Conservation (phyloP, 1,140 invertebrate genomes). For the Magallana gigas region DNA sequence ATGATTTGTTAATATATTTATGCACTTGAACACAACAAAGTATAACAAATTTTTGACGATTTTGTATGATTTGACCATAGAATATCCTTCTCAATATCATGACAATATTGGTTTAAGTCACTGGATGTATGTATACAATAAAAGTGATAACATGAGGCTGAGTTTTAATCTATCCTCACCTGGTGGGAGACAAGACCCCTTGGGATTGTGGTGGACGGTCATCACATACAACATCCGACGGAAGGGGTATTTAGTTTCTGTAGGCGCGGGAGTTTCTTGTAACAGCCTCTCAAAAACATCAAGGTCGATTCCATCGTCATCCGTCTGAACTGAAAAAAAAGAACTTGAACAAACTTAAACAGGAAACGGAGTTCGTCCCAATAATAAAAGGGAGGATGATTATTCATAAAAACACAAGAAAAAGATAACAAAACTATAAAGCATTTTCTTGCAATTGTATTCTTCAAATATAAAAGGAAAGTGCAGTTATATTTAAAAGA, state of each 20-base stretch:
- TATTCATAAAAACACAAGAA: too few species aligned
- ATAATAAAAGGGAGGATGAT: too few species aligned
- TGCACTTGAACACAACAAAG: too few species aligned
- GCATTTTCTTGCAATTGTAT: too few species aligned
- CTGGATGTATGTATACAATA: neutral
- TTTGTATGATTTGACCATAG: too few species aligned
- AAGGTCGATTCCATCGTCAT: conserved; percentile 81
- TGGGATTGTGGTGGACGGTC: conserved; percentile 86
- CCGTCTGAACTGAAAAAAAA: conserved; percentile 80
- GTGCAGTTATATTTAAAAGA: too few species aligned
- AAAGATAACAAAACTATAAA: too few species aligned
- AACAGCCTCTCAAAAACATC: conserved; percentile 79
- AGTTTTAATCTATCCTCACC: conserved; percentile 61
- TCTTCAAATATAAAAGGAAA: too few species aligned
- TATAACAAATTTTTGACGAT: too few species aligned
- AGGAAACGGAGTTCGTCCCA: too few species aligned
- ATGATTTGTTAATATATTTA: too few species aligned
- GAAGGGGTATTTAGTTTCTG: conserved; percentile 79
- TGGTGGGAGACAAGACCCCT: conserved; percentile 75
- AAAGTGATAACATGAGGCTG: neutral
- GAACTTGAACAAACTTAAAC: neutral
- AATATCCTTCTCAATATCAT: too few species aligned
- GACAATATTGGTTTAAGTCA: neutral
- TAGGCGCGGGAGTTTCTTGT: conserved; percentile 59
- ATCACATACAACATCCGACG: conserved; percentile 84